phyloP scores from a whole-genome alignment of 2,113 vertebrate genomes.

The Carlito syrichta region DNA sequence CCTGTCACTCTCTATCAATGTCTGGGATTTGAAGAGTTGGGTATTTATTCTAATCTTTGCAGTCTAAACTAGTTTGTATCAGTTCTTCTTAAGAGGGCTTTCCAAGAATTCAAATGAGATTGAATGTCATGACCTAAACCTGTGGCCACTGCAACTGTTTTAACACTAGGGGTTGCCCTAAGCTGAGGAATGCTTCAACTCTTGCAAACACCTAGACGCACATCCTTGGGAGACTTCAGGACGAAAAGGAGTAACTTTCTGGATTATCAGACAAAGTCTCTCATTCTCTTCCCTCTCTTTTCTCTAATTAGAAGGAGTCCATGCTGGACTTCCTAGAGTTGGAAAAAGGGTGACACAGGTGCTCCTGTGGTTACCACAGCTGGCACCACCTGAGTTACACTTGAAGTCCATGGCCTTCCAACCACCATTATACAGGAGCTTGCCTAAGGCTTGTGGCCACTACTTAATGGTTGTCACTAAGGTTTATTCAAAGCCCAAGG shows the following conservation, averaged over 20 bases:
- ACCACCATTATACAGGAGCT: background rate
- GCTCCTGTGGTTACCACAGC: background rate
- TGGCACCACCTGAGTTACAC: background rate
- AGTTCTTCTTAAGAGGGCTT: background rate
- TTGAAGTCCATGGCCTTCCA: background rate
- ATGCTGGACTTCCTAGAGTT: background rate
- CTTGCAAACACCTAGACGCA: background rate
- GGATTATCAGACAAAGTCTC: background rate
- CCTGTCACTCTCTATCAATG: background rate
- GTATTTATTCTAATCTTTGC: background rate
- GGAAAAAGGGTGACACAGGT: background rate
- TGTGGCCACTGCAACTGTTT: background rate
- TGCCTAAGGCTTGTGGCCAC: background rate
- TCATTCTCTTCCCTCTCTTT: background rate
- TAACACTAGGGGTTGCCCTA: background rate
- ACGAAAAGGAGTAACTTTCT: background rate
- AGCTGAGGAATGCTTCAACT: background rate
- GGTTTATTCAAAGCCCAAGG: background rate
- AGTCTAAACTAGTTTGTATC: background rate
- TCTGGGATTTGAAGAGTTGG: background rate
- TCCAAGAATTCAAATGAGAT: background rate
- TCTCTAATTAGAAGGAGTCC: background rate
- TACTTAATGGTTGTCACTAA: background rate
- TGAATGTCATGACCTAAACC: background rate
- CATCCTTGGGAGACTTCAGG: background rate